Base-by-base conservation (phyloP, 37 sponge, comb jelly and placozoan species). In the Dysidea cf. avara region DNA sequence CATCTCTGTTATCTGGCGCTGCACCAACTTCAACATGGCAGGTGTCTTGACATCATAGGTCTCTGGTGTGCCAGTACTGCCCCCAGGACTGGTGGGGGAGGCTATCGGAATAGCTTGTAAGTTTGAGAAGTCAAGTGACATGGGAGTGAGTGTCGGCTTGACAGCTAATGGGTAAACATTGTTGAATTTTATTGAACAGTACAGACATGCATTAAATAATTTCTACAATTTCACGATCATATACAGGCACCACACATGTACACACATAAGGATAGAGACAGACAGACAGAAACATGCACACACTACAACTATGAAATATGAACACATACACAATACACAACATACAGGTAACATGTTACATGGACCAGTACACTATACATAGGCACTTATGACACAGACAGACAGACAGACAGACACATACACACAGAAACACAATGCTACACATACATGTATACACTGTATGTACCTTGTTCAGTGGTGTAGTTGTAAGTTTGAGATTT, bases 21-120 rank as follows among this genome's bases (percentile, higher is more conserved):
- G 62, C 33, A 85, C 64, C 0, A 85, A 53, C 48, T 72, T 85
- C 69, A 85, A 33, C 11, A 85, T 29, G 52, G 66, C 64, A 11
- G 40, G 69, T 25, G 24, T 30, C 46, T 43, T 43, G 5, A 43
- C 46, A 43, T 43, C 46, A 43, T 43, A 43, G 9, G 46, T 5
- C 46, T 43, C 46, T n/a, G n/a, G n/a, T n/a, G n/a, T n/a, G n/a
- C n/a, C n/a, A 43, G 46, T 9, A 9, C 5, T 9, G 9, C 46
- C 9, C 46, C 46, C 46, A 43, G 46, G 46, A 43, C 46, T 43
- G 46, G 7, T 43, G 46, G 46, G 46, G 5, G 46, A 43, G 46
- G 9, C 46, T 43, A 9, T 9, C 46, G 46, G 46, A 43, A 43
- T 12, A 43, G 9, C 7, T 43, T 43, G 46, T 9, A 43, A 43